A percentile compares a stretch with the other conserved stretches of the same genome.
Evolutionary conservation across 2,797 vertebrate species (phyloP).

Genomic region (Cichlasoma orientale): DNA sequence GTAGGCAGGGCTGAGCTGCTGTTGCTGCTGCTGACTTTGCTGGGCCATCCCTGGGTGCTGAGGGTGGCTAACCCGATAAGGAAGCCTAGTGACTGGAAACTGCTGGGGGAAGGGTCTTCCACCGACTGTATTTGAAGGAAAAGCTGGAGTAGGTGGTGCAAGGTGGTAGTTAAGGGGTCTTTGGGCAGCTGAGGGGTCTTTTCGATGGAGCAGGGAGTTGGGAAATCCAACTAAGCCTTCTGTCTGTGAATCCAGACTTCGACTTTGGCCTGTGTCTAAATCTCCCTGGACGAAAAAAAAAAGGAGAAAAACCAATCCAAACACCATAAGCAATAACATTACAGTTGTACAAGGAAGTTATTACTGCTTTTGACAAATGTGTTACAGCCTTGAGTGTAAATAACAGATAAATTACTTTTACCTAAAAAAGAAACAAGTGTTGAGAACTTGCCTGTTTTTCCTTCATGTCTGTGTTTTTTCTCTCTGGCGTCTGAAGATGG

Average conservation of each 20-base stretch:
- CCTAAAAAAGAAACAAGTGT: not conserved
- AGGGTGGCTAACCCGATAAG: slow-evolving; percentile 83
- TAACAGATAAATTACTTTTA: not conserved
- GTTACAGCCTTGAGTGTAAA: not conserved
- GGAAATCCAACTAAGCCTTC: slow-evolving; percentile 84
- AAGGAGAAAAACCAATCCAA: not conserved
- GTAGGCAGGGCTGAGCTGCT: slow-evolving; percentile 87
- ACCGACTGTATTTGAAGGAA: slow-evolving; percentile 79
- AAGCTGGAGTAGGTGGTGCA: slow-evolving; percentile 87
- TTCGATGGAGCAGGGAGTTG: slow-evolving; percentile 89
- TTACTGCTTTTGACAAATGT: not conserved
- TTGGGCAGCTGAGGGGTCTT: slow-evolving; percentile 88
- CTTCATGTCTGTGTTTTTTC: slow-evolving; percentile 88
- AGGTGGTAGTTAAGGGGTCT: slow-evolving; percentile 91
- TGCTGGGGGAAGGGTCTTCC: slow-evolving; percentile 83
- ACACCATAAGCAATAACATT: not conserved
- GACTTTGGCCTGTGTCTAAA: slow-evolving; percentile 87
- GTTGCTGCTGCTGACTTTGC: slow-evolving; percentile 83
- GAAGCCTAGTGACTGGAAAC: slow-evolving; percentile 87
- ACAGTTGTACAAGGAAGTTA: not conserved
- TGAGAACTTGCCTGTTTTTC: slow-evolving; percentile 86
- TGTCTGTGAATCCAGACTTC: slow-evolving; percentile 88
- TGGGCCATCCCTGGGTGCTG: slow-evolving; percentile 76
- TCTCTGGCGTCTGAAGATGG: slow-evolving; percentile 93
- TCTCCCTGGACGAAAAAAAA: slow-evolving; percentile 82